These are phyloP conservation scores for Ardeotis arabs DNA, from an alignment of 2,113 vertebrate species.

Conservation along the genomic window DNA sequence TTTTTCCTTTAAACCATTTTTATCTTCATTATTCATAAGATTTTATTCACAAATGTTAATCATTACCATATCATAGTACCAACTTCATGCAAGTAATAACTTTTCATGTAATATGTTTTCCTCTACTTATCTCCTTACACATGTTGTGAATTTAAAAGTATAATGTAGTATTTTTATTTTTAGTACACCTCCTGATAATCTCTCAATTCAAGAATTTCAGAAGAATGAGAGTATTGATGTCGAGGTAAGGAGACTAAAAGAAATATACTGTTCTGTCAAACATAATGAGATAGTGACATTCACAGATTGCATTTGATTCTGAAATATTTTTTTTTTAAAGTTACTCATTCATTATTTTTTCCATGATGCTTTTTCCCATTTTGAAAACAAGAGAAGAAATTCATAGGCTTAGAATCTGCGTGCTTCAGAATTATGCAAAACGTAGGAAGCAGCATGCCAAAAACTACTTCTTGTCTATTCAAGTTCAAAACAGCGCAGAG, in stretches of 20 bases:
- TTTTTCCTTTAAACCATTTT: background rate
- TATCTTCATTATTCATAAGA: background rate
- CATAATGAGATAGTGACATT: background rate
- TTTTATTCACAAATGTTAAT: background rate
- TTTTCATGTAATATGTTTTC: background rate
- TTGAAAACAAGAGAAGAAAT: background rate
- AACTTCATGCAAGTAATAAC: background rate
- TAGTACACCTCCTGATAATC: slow-evolving; percentile 95
- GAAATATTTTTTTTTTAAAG: background rate
- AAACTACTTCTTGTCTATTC: background rate
- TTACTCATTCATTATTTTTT: background rate
- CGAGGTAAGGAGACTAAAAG: slow-evolving; percentile 81
- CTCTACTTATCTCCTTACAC: background rate
- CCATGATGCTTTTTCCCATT: background rate
- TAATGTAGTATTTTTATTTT: slow-evolving; percentile 43
- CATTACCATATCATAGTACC: background rate
- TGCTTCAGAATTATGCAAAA: background rate
- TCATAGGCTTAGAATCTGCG: background rate
- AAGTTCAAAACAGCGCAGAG: background rate
- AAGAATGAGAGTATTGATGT: slow-evolving; percentile 97
- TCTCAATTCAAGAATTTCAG: slow-evolving; percentile 99
- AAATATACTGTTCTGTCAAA: background rate
- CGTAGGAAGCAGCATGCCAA: background rate
- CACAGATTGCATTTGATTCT: background rate
- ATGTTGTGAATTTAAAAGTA: slow-evolving; percentile 33